Evolutionary conservation across 2,797 vertebrate genomes (phyloP), one percentile per base, ranked within the genome.

Genomic region (Avahi laniger): DNA sequence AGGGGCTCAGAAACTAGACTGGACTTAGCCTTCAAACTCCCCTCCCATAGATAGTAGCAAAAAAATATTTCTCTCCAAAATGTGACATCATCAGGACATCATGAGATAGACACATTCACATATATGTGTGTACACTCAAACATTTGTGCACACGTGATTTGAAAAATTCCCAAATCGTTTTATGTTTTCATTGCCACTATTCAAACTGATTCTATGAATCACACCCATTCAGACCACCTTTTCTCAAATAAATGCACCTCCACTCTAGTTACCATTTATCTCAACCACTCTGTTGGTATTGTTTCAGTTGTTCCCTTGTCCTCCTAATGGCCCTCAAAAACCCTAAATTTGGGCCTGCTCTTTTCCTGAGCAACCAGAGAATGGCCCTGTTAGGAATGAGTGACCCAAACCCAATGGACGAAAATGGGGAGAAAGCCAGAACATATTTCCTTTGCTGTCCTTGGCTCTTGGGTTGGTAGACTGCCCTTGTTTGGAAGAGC

Each of bases 401-500:
- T 87, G 48, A 59, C 46, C 12, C 65, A 76, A 76, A 76, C n/a
- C 12, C 82, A 97, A 73, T 4, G 73, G 93, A 91, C 84, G 95
- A 97, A 95, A 91, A 94, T 87, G 78, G 94, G 88, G 95, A 95
- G 20, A 96, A 80, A 97, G 72, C 89, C 97, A 97, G 92, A 73
- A 96, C 96, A 95, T 97, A 98, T 96, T 98, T 97, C 96, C 87
- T 96, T 91, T 0, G 1, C 81, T 96, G 52, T 94, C 95, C 88
- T 96, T 93, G 92, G 92, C 97, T 96, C 91, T 85, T 82, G 50
- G 82, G n/a, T 54, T 98, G 91, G 98, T 96, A 97, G 20, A 81
- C 30, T 93, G 80, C 52, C 54, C 89, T 97, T 97, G 70, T 97
- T 98, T 97, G 89, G 93, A 98, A 98, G 82, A 96, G 83, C n/a